phyloP scores from a whole-genome alignment of 2,888 invertebrate genomes.

The Sympetrum striolatum region DNA sequence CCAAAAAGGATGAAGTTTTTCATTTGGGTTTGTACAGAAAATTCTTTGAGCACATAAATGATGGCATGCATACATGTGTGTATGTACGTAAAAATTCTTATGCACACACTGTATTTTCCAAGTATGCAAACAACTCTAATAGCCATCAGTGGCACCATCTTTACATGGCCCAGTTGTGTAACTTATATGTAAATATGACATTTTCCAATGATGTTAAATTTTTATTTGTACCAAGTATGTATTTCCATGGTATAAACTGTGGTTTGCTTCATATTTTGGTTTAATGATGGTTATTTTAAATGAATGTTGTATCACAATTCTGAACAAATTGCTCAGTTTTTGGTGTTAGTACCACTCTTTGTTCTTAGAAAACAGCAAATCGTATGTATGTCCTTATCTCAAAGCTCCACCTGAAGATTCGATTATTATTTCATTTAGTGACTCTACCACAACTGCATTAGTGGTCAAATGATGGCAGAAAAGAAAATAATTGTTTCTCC shows the following conservation, averaged over 20 bases:
- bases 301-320: background rate
- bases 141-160: conserved; percentile 1
- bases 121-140: background rate
- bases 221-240: background rate
- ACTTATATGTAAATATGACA: conserved; percentile 1
- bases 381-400: too few species aligned
- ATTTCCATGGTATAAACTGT: background rate
- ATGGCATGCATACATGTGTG: background rate
- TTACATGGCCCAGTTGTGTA: conserved; percentile 1
- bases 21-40: too few species aligned
- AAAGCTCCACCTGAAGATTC: too few species aligned
- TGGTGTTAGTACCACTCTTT: background rate
- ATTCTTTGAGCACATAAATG: too few species aligned
- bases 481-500: background rate
- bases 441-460: background rate
- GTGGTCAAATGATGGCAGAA: background rate
- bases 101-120: background rate
- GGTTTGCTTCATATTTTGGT: background rate
- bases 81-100: background rate
- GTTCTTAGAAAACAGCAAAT: background rate
- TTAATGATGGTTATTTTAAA: background rate
- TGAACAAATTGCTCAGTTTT: conserved; percentile 20
- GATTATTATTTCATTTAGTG: background rate
- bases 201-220: background rate
- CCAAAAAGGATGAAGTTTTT: background rate